Evolutionary conservation across 1,140 invertebrate genomes (phyloP), one percentile per base, ranked within the genome.

Genomic region (Belonocnema kinseyi): DNA sequence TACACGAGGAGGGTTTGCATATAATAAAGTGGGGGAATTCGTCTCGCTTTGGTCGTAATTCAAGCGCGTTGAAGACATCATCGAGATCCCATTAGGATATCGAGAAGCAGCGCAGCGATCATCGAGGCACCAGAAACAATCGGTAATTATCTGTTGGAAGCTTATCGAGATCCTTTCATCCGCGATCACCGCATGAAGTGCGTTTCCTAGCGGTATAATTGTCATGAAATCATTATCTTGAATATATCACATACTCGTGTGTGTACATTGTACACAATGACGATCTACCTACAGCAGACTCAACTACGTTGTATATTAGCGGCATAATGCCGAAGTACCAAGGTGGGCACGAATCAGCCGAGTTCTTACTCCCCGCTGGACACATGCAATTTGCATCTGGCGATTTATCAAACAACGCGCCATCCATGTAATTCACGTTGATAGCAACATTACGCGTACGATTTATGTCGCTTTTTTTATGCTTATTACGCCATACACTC

Each of bases 361-460:
- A 79, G 75, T 83, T 83, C 78, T 82, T 83, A 77, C 77, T 75
- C 74, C 75, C 73, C 74, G 77, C 21, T 73, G 75, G 61, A 66
- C 61, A 75, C 74, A 72, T 70, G 80, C 85, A 86, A 91, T 91
- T 91, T 90, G 89, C 89, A 90, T 90, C 85, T 84, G 85, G 85
- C 86, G 89, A 91, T 91, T 90, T 90, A 90, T 91, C 89, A 91
- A 90, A 90, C 85, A 89, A 87, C 86, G 86, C 88, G 86, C 86
- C 85, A 89, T 89, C 87, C 87, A 87, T 88, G 89, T 90, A 90
- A 90, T 90, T 88, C 87, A 91, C 89, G 90, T 88, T 90, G 90
- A 91, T 91, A 90, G 90, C 88, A 84, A 85, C 83, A 88, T 90
- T 91, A 91, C 86, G 86, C 82, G 85, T 82, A 83, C 87, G 89